Conservation (phyloP, 2,113 vertebrate species). For the Ranitomeya variabilis region DNA sequence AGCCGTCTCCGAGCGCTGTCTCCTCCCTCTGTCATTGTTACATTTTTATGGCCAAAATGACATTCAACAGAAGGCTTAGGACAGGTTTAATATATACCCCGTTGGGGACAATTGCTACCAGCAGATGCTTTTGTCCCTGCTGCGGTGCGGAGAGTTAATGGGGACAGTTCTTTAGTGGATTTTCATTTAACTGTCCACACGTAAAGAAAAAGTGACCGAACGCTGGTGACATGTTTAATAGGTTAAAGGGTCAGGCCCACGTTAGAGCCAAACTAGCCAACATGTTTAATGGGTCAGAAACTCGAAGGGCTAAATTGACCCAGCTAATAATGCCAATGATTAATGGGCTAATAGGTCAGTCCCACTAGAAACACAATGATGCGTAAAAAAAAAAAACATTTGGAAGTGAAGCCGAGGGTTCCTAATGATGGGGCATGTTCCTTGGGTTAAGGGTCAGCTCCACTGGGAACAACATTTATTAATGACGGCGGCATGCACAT, state of each 20-base stretch:
- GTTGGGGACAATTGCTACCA: constrained; percentile 54
- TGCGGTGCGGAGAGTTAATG: constrained; percentile 37
- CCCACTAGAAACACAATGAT: constrained; percentile 40
- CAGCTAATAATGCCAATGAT: constrained; percentile 32
- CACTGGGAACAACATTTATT: constrained; percentile 27
- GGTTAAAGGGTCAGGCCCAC: constrained; percentile 35
- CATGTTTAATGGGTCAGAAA: constrained; percentile 47
- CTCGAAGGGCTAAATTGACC: constrained; percentile 32
- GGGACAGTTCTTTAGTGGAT: constrained; percentile 32
- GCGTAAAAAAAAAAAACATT: constrained; percentile 13
- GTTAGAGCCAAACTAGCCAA: constrained; percentile 9
- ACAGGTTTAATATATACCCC: constrained; percentile 55
- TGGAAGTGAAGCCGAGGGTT: background rate
- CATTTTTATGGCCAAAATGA: constrained; percentile 50
- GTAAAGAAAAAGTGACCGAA: constrained; percentile 14
- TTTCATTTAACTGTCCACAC: constrained; percentile 37
- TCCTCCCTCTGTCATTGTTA: constrained; percentile 52
- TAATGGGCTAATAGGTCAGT: constrained; percentile 37
- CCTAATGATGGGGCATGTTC: constrained; percentile 40
- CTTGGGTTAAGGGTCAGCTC: constrained; percentile 20
- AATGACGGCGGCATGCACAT: constrained; percentile 12
- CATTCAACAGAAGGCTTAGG: constrained; percentile 55
- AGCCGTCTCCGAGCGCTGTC: constrained; percentile 27
- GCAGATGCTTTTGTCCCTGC: constrained; percentile 50
- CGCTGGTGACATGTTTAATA: constrained; percentile 39